Base-by-base conservation (phyloP, 2,797 vertebrate genomes). In the Channallabes apus region DNA sequence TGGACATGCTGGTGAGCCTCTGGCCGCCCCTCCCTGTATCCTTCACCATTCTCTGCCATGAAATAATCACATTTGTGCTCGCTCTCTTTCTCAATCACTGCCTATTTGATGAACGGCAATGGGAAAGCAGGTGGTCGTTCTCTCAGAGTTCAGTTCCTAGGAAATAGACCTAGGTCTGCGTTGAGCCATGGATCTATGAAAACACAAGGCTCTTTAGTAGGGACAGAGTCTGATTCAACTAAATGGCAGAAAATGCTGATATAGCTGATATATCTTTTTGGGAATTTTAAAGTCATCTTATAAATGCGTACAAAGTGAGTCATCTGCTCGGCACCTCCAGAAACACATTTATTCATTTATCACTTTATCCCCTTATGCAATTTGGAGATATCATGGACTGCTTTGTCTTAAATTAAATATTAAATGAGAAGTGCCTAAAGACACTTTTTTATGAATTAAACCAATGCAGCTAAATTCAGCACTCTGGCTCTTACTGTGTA, bases 1-100 rank as follows among this genome's bases (percentile, higher is more conserved):
- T 87, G 84, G 92, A 87, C 89, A 82, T 78, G 85, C 90, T 82
- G 78, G 79, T 58, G 79, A 84, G 87, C 69, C 81, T 82, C 69
- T 58, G n/a, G 6, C 29, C 32, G 15, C 76, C 86, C 61, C 27
- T 80, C 82, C 82, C 51, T 69, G 67, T 38, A 81, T 83, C 59
- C 68, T 80, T 76, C 77, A 65, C 32, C 76, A 58, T 67, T 82
- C 79, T 68, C 85, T 54, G 32, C 67, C 64, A 87, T 64, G 54
- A 83, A 51, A 81, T 84, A 87, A 87, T 87, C 87, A 38, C 83
- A 88, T 86, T 84, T 76, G 51, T 51, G 61, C 24, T 41, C 54
- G 83, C 68, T 83, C 62, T 85, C 68, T 79, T 82, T 54, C 84
- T 87, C 77, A 81, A 81, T 81, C 79, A 67, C 65, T 78, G 67